phyloP scores from a whole-genome alignment of 2,888 invertebrate genomes.

The Xanthorhoe designata region DNA sequence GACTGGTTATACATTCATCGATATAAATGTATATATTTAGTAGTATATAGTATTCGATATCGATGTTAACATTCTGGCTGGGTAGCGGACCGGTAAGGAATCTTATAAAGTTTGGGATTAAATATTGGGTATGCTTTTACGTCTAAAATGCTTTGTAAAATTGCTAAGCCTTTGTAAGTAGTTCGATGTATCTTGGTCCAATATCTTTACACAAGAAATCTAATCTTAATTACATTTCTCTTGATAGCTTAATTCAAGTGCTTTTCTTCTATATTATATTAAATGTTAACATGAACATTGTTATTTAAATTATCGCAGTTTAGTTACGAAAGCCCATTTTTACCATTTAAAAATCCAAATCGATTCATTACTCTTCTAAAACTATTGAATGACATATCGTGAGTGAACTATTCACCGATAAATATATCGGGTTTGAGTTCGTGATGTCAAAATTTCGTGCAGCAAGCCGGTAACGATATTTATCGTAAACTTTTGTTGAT shows the following conservation, averaged over 20 bases:
- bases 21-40: slow-evolving; percentile 39
- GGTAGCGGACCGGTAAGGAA: slow-evolving; percentile 22
- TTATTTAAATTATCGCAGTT: background rate
- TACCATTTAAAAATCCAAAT: background rate
- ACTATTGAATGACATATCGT: slow-evolving; percentile 20
- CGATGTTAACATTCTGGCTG: slow-evolving; percentile 35
- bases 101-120: slow-evolving; percentile 25
- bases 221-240: background rate
- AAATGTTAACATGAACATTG: no score
- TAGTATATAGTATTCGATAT: slow-evolving; percentile 33
- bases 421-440: slow-evolving; percentile 32
- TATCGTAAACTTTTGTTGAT: slow-evolving; percentile 26
- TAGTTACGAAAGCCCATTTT: background rate
- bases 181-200: background rate
- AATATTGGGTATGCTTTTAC: slow-evolving; percentile 9
- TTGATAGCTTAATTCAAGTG: background rate
- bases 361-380: slow-evolving; percentile 10
- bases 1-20: slow-evolving; percentile 32
- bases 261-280: background rate
- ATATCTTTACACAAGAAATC: background rate
- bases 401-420: slow-evolving; percentile 21
- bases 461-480: slow-evolving; percentile 20
- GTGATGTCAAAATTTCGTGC: slow-evolving; percentile 36
- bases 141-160: background rate
- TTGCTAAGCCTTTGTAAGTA: background rate